phyloP scores from a whole-genome alignment of 2,888 invertebrate genomes.

The Byasa hedistus region DNA sequence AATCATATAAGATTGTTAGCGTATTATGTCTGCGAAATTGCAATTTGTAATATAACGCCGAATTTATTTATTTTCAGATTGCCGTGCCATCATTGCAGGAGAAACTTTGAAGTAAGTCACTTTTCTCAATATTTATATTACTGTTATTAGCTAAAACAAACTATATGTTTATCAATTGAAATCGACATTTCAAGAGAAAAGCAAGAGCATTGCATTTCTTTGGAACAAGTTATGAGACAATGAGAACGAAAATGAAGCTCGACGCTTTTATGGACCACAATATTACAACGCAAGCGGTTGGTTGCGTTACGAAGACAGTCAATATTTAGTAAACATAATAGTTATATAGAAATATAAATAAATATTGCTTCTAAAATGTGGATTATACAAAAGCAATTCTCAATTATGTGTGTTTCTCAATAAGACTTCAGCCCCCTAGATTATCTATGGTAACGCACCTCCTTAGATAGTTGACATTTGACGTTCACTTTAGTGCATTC shows the following conservation, averaged over 20 bases:
- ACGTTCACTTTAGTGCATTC: conserved; percentile 55
- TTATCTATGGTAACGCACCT: conserved; percentile 37
- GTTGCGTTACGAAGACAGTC: no score
- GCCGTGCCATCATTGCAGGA: conserved; percentile 1
- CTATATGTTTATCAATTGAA: neutral
- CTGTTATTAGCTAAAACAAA: neutral
- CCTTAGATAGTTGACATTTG: conserved; percentile 41
- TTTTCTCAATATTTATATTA: neutral
- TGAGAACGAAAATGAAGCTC: no score
- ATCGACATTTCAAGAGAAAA: no score
- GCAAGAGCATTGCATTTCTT: no score
- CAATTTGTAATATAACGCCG: conserved; percentile 37
- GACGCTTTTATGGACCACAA: no score
- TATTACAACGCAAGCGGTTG: no score
- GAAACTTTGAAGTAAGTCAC: conserved; percentile 16
- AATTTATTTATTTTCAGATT: conserved; percentile 34
- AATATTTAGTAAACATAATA: no score
- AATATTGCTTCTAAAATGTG: no score
- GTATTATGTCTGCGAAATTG: conserved; percentile 43
- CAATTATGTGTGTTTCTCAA: neutral
- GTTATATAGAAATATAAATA: no score
- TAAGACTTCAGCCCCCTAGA: conserved; percentile 28
- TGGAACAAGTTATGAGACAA: no score
- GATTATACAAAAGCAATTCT: no score
- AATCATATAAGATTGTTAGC: conserved; percentile 55